phyloP scores from a whole-genome alignment of 2,888 invertebrate species.

The Orthosia gracilis region DNA sequence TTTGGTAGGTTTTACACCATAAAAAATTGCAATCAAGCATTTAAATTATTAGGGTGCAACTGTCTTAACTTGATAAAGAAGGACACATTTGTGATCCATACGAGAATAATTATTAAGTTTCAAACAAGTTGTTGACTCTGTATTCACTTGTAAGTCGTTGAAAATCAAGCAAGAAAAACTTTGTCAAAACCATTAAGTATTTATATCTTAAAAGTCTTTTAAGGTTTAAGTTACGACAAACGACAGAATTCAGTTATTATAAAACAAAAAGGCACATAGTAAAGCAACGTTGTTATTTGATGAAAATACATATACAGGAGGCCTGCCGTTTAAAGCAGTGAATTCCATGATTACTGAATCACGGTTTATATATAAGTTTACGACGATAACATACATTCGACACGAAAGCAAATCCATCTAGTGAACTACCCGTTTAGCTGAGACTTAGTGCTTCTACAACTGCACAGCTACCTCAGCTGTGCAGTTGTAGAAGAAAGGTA shows the following conservation, averaged over 20 bases:
- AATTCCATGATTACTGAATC: background rate
- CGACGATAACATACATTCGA: background rate
- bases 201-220: constrained; percentile 38
- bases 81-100: too few relatives aligned
- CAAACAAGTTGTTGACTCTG: background rate
- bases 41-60: too few relatives aligned
- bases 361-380: background rate
- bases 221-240: constrained; percentile 41
- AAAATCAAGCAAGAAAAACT: constrained; percentile 26
- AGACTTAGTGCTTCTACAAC: background rate
- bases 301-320: constrained; percentile 12
- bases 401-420: background rate
- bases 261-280: constrained; percentile 28
- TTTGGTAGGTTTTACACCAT: too few relatives aligned
- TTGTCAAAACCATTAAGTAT: constrained; percentile 42
- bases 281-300: constrained; percentile 1
- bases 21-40: too few relatives aligned
- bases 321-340: background rate
- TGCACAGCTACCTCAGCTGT: background rate
- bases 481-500: too few relatives aligned
- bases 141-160: background rate
- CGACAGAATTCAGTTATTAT: constrained; percentile 33
- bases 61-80: too few relatives aligned
- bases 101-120: background rate
- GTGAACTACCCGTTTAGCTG: background rate